Percentiles rank a stretch among this genome's conserved stretches.
phyloP scores from a whole-genome alignment of 2,888 invertebrate species.

The Mimumesa dahlbomi region DNA sequence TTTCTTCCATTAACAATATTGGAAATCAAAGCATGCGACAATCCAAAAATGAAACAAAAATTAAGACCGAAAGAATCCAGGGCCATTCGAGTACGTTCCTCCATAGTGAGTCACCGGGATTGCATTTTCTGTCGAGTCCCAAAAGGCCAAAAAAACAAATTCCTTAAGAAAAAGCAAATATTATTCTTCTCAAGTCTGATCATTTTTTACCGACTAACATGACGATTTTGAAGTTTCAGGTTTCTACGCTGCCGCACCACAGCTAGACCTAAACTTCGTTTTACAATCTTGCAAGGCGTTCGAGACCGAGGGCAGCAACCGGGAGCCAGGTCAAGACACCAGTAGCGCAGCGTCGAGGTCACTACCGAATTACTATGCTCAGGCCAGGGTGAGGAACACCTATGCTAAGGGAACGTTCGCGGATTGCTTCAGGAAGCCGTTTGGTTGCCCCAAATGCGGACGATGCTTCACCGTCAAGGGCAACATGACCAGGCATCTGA shows the following conservation, averaged over 20 bases:
- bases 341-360: conserved; percentile 32
- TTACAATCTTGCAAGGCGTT: conserved; percentile 62
- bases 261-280: conserved; percentile 67
- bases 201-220: conserved; percentile 37
- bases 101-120: too few relatives aligned
- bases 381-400: conserved; percentile 40
- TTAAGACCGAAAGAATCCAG: too few relatives aligned
- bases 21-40: conserved; percentile 27
- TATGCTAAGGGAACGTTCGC: conserved; percentile 41
- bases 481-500: conserved; percentile 76
- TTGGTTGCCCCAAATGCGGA: conserved; percentile 76
- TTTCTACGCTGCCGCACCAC: conserved; percentile 65
- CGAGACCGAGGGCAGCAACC: conserved; percentile 39
- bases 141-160: too few relatives aligned
- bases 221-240: conserved; percentile 68
- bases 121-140: too few relatives aligned
- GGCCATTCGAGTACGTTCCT: too few relatives aligned
- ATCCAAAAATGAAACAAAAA: too few relatives aligned
- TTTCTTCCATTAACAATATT: conserved; percentile 22
- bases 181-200: neutral
- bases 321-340: conserved; percentile 30
- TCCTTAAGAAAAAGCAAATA: too few relatives aligned
- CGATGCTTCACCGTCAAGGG: conserved; percentile 75
- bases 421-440: conserved; percentile 65
- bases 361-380: conserved; percentile 49